A percentile compares a stretch with the other conserved stretches of the same genome.
Evolutionary conservation across 2,797 vertebrate species (phyloP).

Genomic region (Gorsachius magnificus): DNA sequence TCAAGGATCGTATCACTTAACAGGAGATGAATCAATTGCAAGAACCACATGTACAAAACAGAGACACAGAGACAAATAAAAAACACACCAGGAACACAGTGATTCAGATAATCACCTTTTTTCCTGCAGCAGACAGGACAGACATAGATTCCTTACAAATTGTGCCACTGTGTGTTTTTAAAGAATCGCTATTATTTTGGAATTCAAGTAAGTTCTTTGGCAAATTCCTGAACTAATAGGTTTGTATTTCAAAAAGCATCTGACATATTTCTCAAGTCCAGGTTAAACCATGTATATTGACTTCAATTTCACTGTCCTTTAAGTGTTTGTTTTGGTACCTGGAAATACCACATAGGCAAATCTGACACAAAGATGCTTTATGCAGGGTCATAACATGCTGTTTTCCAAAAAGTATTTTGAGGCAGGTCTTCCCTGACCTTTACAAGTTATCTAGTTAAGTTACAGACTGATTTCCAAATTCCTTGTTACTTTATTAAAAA

Average conservation of each 20-base stretch:
- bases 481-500: not conserved
- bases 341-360: not conserved
- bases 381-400: not conserved
- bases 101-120: not conserved
- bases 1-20: not conserved
- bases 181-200: not conserved
- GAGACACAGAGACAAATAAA: not conserved
- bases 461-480: not conserved
- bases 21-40: not conserved
- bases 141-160: not conserved
- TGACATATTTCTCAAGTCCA: not conserved
- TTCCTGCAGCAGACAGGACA: not conserved
- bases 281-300: not conserved
- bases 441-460: not conserved
- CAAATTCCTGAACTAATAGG: not conserved
- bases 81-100: not conserved
- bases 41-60: not conserved
- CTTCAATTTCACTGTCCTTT: not conserved
- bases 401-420: not conserved
- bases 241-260: not conserved
- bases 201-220: not conserved
- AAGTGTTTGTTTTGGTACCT: not conserved
- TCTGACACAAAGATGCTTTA: not conserved
- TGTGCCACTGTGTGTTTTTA: not conserved
- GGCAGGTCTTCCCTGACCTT: not conserved